Evolutionary conservation across 2,113 vertebrate genomes (phyloP).

Genomic region (Guaruba guarouba): DNA sequence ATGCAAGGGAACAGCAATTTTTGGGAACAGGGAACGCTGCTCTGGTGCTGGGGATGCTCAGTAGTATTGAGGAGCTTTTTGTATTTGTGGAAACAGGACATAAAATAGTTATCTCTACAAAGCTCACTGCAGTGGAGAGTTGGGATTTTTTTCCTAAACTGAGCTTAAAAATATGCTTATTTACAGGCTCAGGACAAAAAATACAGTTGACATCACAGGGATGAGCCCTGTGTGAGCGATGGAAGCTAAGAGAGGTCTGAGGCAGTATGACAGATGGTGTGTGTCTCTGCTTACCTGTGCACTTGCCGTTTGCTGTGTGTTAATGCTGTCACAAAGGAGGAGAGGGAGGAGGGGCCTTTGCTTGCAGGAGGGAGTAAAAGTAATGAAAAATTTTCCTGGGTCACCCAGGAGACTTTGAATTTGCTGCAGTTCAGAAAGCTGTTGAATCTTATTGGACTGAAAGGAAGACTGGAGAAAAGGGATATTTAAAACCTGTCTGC

Average conservation of each 20-base stretch:
- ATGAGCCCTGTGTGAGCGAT: rapidly evolving
- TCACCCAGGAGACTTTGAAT: not conserved
- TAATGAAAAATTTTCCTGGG: not conserved
- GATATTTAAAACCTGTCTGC: not conserved
- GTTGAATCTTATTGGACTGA: not conserved
- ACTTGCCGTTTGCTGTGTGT: not conserved
- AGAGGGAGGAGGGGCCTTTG: not conserved
- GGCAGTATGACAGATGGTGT: not conserved
- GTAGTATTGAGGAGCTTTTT: not conserved
- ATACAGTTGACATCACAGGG: not conserved
- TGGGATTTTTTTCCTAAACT: not conserved
- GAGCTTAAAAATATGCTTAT: not conserved
- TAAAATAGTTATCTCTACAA: not conserved
- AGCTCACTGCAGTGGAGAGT: not conserved
- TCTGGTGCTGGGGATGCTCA: not conserved
- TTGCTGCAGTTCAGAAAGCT: not conserved
- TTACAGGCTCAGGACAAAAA: not conserved
- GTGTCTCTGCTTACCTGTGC: not conserved
- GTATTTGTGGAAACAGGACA: not conserved
- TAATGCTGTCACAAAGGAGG: not conserved
- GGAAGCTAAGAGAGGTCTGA: not conserved
- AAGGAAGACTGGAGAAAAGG: not conserved
- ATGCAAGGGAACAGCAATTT: not conserved
- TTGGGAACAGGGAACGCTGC: not conserved
- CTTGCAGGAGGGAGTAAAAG: not conserved